Conservation (phyloP, 2,113 vertebrate species). For the Trogon melanurus region DNA sequence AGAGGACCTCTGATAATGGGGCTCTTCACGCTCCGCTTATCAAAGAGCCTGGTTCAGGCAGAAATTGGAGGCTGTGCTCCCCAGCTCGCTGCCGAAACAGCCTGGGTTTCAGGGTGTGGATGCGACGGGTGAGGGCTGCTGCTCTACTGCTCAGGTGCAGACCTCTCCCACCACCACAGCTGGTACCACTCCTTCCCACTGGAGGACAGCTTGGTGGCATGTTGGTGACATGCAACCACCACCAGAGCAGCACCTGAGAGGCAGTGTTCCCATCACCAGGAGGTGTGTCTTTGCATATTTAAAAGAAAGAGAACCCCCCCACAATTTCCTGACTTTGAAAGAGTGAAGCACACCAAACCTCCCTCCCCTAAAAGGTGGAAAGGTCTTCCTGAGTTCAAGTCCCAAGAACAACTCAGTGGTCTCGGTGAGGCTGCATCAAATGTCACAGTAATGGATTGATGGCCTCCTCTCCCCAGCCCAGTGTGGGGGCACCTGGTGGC, state of each 20-base stretch:
- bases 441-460: not conserved
- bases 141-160: not conserved
- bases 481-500: rapidly evolving
- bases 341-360: not conserved
- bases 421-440: not conserved
- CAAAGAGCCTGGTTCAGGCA: not conserved
- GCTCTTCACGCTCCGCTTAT: not conserved
- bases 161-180: not conserved
- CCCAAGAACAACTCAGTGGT: not conserved
- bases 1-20: not conserved
- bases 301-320: not conserved
- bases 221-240: not conserved
- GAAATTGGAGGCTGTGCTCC: not conserved
- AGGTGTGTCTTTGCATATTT: not conserved
- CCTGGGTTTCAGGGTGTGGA: not conserved
- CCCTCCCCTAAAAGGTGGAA: rapidly evolving
- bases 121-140: rapidly evolving
- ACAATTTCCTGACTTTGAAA: not conserved
- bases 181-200: not conserved
- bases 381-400: not conserved
- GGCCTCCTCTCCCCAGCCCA: rapidly evolving
- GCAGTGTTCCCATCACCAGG: no score
- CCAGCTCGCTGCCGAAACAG: rapidly evolving
- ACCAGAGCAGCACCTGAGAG: not conserved
- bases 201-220: rapidly evolving